Evolutionary conservation across 2,113 vertebrate genomes (phyloP), one percentile per base, ranked within the genome.

Genomic region (Carlito syrichta): DNA sequence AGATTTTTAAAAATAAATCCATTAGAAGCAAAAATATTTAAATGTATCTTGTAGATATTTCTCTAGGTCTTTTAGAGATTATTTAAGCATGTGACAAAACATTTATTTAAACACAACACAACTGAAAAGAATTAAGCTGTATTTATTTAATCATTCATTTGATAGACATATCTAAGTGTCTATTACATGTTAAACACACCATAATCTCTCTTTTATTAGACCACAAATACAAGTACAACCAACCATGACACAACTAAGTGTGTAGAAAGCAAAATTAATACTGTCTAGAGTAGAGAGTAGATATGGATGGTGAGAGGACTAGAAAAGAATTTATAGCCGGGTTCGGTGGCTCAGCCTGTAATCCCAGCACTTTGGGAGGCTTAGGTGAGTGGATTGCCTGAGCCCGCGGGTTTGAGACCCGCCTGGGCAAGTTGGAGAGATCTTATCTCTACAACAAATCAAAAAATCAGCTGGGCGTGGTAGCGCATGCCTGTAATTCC

Each of bases 71-170:
- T 85, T 81, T 66, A 86, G 48, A 88, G 45, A 52, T 87, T 81
- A 89, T 43, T 60, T 73, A 82, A 69, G 16, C 27, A 62, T 48
- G 5, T 48, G 43, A 85, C 8, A 56, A 69, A 84, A 58, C 30
- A 54, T 73, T 97, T 86, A 76, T 69, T 86, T 79, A 88, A 91
- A 77, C 9, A 74, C 17, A 94, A 79, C 30, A 89, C 77, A 96
- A 92, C 91, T 83, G 48, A 74, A 91, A 91, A 89, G 5, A 93
- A 87, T 40, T 14, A 93, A 48, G 10, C 9, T 84, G 6, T 81
- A 66, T 48, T 95, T 69, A 56, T 40, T 50, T 23, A 85, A 20
- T 43, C 38, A 63, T 74, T 87, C 14, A n/a, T 22, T 73, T 60
- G 54, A 52, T 60, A 73, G 83, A 76, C 35, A 73, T 48, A 25